Base-by-base conservation (phyloP, 2,797 vertebrate genomes). In the Apogon hyalosoma region DNA sequence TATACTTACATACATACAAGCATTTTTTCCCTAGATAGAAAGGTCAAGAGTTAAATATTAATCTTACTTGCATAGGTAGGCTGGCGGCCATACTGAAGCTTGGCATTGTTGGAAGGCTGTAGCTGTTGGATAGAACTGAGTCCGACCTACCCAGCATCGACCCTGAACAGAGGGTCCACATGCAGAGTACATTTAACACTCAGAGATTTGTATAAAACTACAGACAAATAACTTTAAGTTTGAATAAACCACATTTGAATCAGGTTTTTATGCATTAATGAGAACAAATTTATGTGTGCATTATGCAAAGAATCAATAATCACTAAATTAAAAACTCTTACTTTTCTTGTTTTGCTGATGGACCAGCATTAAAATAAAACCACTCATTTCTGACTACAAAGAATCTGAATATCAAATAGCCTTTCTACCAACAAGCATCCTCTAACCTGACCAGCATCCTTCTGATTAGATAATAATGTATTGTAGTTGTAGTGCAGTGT, bases 11-110 rank as follows among this genome's bases (percentile, higher is more conserved):
- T 6, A 3, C 24, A 33, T 7, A 33, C 6, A 33, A n/a, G 15
- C 12, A 40, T 19, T 12, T 57, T 57, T 31, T 24, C 21, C n/a
- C 7, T 36, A 3, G 12, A 42, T 9, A 28, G 24, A 57, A 33
- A 33, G 31, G 31, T 6, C 6, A 33, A 10, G 11, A 4, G 41
- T 7, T 10, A 43, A 12, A 28, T n/a, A 3, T 13, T 4, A 14
- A 10, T 48, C 96, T 94, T 93, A 99, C 97, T 95, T 99, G 98
- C 95, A 99, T 97, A 93, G 98, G 96, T 92, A 99, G 95, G 90
- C 97, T 98, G 90, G 97, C 97, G 43, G 96, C 95, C 98, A 99
- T 98, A 79, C 96, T 98, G 92, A 99, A 99, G 89, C 95, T 98
- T 77, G 97, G 97, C 96, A 99, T 97, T 71, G 96, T 94, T 12